Base-by-base conservation (phyloP, 2,797 vertebrate genomes). In the Acipenser oxyrinchus region DNA sequence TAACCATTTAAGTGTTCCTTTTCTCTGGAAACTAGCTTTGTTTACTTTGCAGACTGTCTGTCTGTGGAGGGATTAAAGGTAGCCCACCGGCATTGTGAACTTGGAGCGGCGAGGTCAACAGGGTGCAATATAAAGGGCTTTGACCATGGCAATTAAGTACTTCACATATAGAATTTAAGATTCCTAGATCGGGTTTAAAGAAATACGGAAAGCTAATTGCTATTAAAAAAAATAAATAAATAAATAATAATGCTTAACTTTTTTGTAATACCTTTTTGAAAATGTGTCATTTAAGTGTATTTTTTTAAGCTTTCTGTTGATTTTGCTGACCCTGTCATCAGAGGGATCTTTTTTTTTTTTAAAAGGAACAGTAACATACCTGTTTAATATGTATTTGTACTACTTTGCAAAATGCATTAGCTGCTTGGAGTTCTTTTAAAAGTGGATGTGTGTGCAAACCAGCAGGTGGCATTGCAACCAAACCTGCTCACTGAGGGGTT, bases 61-160 rank as follows among this genome's bases (percentile, higher is more conserved):
- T 90, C 91, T 91, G 89, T 81, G 80, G 84, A 81, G 84, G 86
- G 89, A 93, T 93, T 93, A 93, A 93, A 90, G 87, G 87, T 85
- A 88, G 83, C 87, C 84, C 88, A 87, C 84, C 88, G 85, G 81
- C 90, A 86, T 82, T 87, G 89, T 91, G 89, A 91, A 89, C 89
- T 90, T 90, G 87, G 88, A 85, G 88, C 87, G 89, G 89, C 88
- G 88, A 89, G 88, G 87, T 88, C 89, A 90, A 85, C 87, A 89
- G 90, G 88, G 89, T 88, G 88, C 83, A 81, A 88, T 86, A 79
- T 88, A 89, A 89, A 91, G 89, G 81, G 69, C 87, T 88, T 86
- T 87, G 86, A 86, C 87, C 86, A 86, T 89, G 83, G 12, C 62
- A 37, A 37, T 4, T 37, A 37, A 37, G 5, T 37, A 37, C 37